Conservation (phyloP, 2,797 vertebrate species). For the Parauchenoglanis ngamensis region DNA sequence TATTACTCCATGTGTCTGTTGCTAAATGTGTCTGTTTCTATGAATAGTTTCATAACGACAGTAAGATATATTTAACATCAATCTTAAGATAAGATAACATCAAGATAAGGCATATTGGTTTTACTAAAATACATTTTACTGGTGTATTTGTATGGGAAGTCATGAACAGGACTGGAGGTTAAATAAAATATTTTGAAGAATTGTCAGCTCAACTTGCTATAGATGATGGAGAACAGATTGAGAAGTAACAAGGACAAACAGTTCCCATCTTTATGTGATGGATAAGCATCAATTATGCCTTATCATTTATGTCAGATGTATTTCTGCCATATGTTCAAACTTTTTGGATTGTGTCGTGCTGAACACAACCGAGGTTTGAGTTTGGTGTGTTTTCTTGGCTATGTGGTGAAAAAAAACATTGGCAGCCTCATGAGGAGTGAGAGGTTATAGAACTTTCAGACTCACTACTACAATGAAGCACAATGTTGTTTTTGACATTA, state of each 20-base stretch:
- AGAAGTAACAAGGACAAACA: not conserved
- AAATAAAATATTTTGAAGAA: not conserved
- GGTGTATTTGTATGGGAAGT: not conserved
- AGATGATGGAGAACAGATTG: not conserved
- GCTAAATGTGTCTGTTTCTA: not conserved
- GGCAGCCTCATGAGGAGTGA: slow-evolving; percentile 19
- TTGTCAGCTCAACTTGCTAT: not conserved
- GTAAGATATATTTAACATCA: not conserved
- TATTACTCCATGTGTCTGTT: not conserved
- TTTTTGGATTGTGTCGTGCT: slow-evolving; percentile 15
- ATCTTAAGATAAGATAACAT: not conserved
- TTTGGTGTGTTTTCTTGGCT: not conserved
- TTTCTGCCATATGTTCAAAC: slow-evolving; percentile 11
- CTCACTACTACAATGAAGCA: slow-evolving; percentile 31
- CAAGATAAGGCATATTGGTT: not conserved
- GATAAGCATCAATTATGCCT: not conserved
- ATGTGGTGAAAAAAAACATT: slow-evolving; percentile 19
- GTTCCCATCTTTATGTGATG: slow-evolving; percentile 19
- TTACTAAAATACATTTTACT: not conserved
- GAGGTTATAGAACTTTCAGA: slow-evolving; percentile 1
- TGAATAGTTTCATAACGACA: not conserved
- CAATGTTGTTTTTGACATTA: slow-evolving; percentile 62
- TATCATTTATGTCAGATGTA: not conserved
- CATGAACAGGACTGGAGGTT: not conserved
- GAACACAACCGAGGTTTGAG: slow-evolving; percentile 19